Conservation (phyloP, 2,113 vertebrate genomes). For the Phalacrocorax aristotelis region DNA sequence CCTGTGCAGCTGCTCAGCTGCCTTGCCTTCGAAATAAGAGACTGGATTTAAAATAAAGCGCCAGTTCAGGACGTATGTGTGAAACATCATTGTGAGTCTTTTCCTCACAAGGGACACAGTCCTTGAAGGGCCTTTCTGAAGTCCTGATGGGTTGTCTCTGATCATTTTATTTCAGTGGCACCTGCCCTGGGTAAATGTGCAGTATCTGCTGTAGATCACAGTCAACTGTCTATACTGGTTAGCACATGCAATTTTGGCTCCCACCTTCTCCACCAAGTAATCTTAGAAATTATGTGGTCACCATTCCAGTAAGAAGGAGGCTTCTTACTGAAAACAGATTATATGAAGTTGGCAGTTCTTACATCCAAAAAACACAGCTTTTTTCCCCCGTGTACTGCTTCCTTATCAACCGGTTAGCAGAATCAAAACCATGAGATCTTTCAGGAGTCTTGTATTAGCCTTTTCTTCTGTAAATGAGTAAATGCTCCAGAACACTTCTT, state of each 20-base stretch:
- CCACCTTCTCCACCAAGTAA: background rate
- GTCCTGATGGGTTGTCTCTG: background rate
- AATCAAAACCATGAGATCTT: background rate
- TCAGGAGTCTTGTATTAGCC: background rate
- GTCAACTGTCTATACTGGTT: background rate
- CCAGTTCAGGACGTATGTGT: background rate
- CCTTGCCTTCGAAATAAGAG: background rate
- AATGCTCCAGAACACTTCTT: background rate
- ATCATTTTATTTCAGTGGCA: background rate
- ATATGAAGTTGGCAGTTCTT: background rate
- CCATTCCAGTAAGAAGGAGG: background rate
- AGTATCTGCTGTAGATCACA: background rate
- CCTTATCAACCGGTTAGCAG: background rate
- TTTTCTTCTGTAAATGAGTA: background rate
- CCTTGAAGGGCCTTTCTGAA: background rate
- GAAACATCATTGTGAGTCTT: background rate
- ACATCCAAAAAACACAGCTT: background rate
- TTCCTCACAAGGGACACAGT: background rate
- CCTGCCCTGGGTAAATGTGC: accelerated
- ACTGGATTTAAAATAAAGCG: background rate
- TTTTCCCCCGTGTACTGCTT: background rate
- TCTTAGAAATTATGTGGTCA: background rate
- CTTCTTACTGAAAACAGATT: background rate
- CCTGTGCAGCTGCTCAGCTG: background rate
- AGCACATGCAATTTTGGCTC: background rate